Evolutionary conservation across 1,140 invertebrate genomes (phyloP), one percentile per base, ranked within the genome.

Genomic region (Drosophila nigrodunni): DNA sequence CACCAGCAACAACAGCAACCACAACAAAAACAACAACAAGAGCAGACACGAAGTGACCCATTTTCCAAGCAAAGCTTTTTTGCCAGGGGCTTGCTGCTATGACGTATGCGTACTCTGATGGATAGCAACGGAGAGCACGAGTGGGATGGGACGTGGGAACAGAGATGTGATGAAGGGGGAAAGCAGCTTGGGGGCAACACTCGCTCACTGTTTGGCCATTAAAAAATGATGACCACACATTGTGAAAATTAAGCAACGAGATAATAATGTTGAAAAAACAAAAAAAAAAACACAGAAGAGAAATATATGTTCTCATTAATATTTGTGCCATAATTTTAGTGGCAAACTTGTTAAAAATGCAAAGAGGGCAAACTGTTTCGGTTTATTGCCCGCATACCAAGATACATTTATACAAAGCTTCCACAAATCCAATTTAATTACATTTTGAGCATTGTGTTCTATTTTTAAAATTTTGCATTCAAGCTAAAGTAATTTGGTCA

Each of bases 181-280:
- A 11, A 35, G 9, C 25, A 47, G 58, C 43, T 54, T 50, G 66
- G 15, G 30, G 52, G 52, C 9, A 55, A 66, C 54, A 73, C 62
- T 64, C 71, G 49, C 50, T 73, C 74, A 70, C 80, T 80, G 77
- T 58, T 41, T 41, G 41, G 77, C 73, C 85, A 88, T 88, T 89
- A 89, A 89, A 88, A 80, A 83, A 89, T 89, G 77, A 88, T 89
- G 80, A 71, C 67, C 80, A 87, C 74, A 80, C 80, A 77, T 71
- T 83, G 80, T 41, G 55, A n/a, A 15, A 44, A 65, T 65, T 47
- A 55, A 69, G 39, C 46, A 25, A 55, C 49, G 52, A 60, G 61
- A 78, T 80, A 70, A 41, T 55, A 60, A 47, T 49, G 46, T 46
- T 55, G 46, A 34, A 6, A 46, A 18, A 13, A 15, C 0, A 15